Evolutionary conservation across 2,113 vertebrate species (phyloP).

Genomic region (Cynocephalus volans): DNA sequence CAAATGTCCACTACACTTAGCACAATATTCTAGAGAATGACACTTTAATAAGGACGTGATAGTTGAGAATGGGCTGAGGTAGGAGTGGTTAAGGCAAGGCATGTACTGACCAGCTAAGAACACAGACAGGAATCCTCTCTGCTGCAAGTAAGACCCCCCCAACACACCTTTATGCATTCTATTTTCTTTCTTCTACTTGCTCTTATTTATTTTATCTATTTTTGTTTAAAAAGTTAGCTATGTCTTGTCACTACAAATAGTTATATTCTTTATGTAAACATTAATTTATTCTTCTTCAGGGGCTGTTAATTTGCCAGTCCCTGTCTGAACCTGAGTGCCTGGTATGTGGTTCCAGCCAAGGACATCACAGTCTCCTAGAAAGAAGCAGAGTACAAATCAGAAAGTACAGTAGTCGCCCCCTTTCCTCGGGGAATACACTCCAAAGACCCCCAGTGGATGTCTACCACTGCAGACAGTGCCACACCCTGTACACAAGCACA

Average conservation of each 20-base stretch:
- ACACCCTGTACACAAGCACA: too few species aligned
- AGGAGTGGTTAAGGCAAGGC: not conserved
- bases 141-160: not conserved
- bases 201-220: slow-evolving; percentile 56
- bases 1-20: not conserved
- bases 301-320: not conserved
- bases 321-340: not conserved
- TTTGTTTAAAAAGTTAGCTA: slow-evolving; percentile 48
- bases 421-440: too few species aligned
- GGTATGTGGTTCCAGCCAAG: not conserved
- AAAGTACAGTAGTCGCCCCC: not conserved
- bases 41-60: not conserved
- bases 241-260: slow-evolving; percentile 45
- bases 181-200: not conserved
- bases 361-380: not conserved
- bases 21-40: not conserved
- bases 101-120: not conserved
- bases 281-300: not conserved
- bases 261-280: slow-evolving; percentile 35
- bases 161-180: not conserved
- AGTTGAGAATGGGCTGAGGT: not conserved
- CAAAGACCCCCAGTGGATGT: too few species aligned
- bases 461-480: too few species aligned
- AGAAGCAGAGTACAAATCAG: not conserved
- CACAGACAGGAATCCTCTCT: not conserved